These are phyloP conservation scores for Crocallis elinguaria DNA, from an alignment of 2,888 invertebrate genomes.

Conservation along the genomic window DNA sequence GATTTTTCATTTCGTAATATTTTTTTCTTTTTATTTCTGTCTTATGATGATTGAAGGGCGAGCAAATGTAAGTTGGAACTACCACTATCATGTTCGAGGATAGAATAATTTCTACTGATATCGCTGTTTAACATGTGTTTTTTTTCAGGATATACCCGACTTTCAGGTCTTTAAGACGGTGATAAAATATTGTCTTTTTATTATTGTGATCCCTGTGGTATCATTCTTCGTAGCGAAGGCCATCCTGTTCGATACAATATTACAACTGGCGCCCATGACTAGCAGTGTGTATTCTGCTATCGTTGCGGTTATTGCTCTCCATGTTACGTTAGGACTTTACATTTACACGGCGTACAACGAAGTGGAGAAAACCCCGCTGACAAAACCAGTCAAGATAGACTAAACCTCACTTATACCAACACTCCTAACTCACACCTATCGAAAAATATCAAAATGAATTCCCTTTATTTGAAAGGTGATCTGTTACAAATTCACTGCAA, in stretches of 20 bases:
- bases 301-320: slow-evolving; percentile 89
- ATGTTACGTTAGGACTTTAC: slow-evolving; percentile 90
- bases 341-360: slow-evolving; percentile 91
- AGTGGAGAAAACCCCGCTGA: slow-evolving; percentile 58
- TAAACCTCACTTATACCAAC: slow-evolving; percentile 48
- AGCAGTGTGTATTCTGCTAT: slow-evolving; percentile 93
- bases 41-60: slow-evolving; percentile 83
- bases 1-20: slow-evolving; percentile 32
- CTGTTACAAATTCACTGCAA: slow-evolving; percentile 77
- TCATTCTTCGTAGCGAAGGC: slow-evolving; percentile 90
- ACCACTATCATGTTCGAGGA: too few relatives aligned
- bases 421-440: slow-evolving; percentile 2
- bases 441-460: slow-evolving; percentile 67
- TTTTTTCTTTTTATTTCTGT: slow-evolving; percentile 57
- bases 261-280: slow-evolving; percentile 80
- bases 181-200: slow-evolving; percentile 90
- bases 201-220: slow-evolving; percentile 90
- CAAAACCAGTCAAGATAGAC: slow-evolving; percentile 76
- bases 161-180: slow-evolving; percentile 90
- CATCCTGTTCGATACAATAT: slow-evolving; percentile 88
- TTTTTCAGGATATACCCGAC: slow-evolving; percentile 87
- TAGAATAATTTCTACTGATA: too few relatives aligned
- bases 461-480: slow-evolving; percentile 77
- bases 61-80: slow-evolving; percentile 72
- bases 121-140: not conserved